These are phyloP conservation scores for Apamea epomidion DNA, from an alignment of 2,888 invertebrate genomes.

Conservation along the genomic window DNA sequence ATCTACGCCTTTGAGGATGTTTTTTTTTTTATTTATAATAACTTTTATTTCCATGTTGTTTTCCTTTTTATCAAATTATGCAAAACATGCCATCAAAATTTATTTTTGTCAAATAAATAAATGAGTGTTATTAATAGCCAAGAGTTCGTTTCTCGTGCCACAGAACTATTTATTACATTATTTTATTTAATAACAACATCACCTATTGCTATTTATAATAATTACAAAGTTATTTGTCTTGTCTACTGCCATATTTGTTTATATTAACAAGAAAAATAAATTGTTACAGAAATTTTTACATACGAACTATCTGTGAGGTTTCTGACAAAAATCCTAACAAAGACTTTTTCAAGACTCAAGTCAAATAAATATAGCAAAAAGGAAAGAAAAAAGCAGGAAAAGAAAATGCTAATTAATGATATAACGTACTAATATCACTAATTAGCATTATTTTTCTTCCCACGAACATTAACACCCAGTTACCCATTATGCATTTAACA, in stretches of 20 bases:
- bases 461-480: neutral
- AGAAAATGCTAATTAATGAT: too few relatives aligned
- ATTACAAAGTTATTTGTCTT: neutral
- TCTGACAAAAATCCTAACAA: neutral
- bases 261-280: neutral
- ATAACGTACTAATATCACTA: neutral
- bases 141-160: neutral
- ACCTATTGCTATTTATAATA: neutral
- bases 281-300: neutral
- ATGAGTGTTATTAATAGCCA: constrained; percentile 2
- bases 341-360: neutral
- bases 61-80: constrained; percentile 7
- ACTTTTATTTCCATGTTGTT: neutral
- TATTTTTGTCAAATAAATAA: constrained; percentile 7
- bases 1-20: too few relatives aligned
- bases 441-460: neutral
- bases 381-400: too few relatives aligned
- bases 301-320: neutral
- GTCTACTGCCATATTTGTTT: neutral
- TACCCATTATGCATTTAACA: neutral
- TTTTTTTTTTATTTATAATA: neutral
- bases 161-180: constrained; percentile 2
- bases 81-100: neutral
- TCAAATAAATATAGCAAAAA: neutral
- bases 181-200: neutral